Percentiles rank a stretch among this genome's conserved stretches.
Evolutionary conservation across 1,140 invertebrate species (phyloP).

Genomic region (Pachyrhynchus sulphureomaculatus): DNA sequence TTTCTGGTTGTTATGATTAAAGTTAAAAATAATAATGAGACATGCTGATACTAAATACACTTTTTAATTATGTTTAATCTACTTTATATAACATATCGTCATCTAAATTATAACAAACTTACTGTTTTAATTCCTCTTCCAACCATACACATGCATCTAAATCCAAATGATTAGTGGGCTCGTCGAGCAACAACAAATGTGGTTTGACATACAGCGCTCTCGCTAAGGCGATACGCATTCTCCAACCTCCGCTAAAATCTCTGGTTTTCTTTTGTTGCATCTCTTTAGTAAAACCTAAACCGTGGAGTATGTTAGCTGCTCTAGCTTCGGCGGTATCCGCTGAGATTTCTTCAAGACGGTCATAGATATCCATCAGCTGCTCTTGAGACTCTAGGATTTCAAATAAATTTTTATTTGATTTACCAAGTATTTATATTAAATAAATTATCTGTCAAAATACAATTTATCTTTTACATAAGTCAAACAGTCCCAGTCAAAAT

Average conservation of each 20-base stretch:
- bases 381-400: slow-evolving; percentile 77
- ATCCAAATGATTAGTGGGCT: slow-evolving; percentile 98
- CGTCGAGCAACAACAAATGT: slow-evolving; percentile 90
- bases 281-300: slow-evolving; percentile 92
- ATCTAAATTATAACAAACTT: too few species aligned
- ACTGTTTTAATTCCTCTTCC: slow-evolving; percentile 94
- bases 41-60: not conserved
- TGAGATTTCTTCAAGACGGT: slow-evolving; percentile 94
- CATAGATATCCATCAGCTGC: slow-evolving; percentile 96
- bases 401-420: not conserved
- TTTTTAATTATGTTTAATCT: slow-evolving; percentile 1
- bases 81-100: not conserved
- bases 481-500: too few species aligned
- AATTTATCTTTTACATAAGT: too few species aligned
- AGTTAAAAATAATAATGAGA: slow-evolving; percentile 2
- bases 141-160: slow-evolving; percentile 99
- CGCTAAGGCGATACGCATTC: slow-evolving; percentile 99
- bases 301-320: slow-evolving; percentile 92
- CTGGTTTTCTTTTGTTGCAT: slow-evolving; percentile 90
- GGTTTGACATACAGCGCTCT: slow-evolving; percentile 88
- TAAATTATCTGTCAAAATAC: too few species aligned
- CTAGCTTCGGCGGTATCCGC: slow-evolving; percentile 93
- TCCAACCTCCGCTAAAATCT: slow-evolving; percentile 98
- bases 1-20: too few species aligned
- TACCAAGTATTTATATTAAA: too few species aligned